Percentiles rank a stretch among this genome's conserved stretches.
Evolutionary conservation across 2,888 invertebrate species (phyloP).

Genomic region (Trachelus stipa): DNA sequence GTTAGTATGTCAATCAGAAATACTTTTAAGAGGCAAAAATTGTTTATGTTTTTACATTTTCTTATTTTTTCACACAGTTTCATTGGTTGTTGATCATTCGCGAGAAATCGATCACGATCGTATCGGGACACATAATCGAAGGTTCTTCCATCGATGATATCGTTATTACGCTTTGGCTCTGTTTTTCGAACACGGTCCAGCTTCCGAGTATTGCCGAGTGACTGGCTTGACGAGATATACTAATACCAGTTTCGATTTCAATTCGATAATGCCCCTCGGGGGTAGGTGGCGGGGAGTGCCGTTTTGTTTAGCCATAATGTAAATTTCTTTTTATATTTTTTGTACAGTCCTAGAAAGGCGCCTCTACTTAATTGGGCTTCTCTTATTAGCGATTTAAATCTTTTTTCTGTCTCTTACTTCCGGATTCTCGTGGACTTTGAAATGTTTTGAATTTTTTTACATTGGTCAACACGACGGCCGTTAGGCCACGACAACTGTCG

Average conservation of each 20-base stretch:
- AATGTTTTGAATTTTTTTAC: not conserved
- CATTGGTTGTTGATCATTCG: not conserved
- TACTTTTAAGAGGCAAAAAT: not conserved
- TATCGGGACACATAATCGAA: not conserved
- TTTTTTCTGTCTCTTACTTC: not conserved
- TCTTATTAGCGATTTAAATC: not conserved
- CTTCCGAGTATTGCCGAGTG: not conserved
- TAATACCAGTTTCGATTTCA: not conserved
- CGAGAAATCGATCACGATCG: not conserved
- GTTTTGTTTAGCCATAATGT: not conserved
- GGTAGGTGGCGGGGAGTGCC: not conserved
- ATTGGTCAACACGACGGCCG: not conserved
- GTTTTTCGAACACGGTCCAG: not conserved
- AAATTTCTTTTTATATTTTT: not conserved
- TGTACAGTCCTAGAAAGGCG: not conserved
- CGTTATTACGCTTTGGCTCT: constrained; percentile 1
- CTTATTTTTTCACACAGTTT: not conserved
- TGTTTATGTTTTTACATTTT: not conserved
- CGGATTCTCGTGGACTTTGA: not conserved
- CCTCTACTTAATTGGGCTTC: not conserved
- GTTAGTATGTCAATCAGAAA: too few species aligned
- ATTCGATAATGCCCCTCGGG: not conserved
- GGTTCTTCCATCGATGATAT: not conserved
- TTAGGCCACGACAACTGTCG: not conserved
- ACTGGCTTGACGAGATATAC: not conserved